Evolutionary conservation across 2,797 vertebrate species (phyloP).

Genomic region (Lutjanus argentimaculatus): DNA sequence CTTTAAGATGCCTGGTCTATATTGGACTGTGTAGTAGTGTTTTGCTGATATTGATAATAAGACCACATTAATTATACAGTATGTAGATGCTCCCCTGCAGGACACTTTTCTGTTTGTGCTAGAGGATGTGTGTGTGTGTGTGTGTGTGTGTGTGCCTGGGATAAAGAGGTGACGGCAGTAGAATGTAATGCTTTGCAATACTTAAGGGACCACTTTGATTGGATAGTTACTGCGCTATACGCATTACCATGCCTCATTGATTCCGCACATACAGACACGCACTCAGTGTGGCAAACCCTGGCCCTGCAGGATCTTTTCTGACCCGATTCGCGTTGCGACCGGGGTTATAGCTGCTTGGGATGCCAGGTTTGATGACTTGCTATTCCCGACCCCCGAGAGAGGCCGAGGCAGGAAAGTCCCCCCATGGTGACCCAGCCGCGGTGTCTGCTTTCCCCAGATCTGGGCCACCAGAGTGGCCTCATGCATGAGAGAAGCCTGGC

Average conservation of each 20-base stretch:
- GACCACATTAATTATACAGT: slow-evolving; percentile 35
- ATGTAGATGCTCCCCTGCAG: slow-evolving; percentile 27
- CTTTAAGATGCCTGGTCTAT: no score
- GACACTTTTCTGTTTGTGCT: slow-evolving; percentile 27
- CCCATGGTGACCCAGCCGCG: slow-evolving; percentile 65
- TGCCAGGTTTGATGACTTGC: slow-evolving; percentile 79
- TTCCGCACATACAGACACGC: slow-evolving; percentile 18
- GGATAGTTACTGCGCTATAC: slow-evolving; percentile 37
- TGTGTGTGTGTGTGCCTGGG: slow-evolving; percentile 17
- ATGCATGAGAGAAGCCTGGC: slow-evolving; percentile 39
- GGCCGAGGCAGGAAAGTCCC: slow-evolving; percentile 79
- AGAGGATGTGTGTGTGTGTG: not conserved
- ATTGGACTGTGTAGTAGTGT: not conserved
- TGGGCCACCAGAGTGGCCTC: slow-evolving; percentile 58
- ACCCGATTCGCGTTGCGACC: slow-evolving; percentile 47
- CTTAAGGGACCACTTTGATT: slow-evolving; percentile 49
- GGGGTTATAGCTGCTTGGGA: slow-evolving; percentile 62
- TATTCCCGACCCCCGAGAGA: slow-evolving; percentile 72
- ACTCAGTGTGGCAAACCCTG: slow-evolving; percentile 42
- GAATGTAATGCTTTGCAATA: slow-evolving; percentile 36
- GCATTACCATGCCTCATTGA: slow-evolving; percentile 39
- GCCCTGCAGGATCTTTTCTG: slow-evolving; percentile 48
- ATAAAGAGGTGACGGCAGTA: slow-evolving; percentile 23
- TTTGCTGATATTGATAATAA: slow-evolving; percentile 48
- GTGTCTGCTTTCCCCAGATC: slow-evolving; percentile 79